Conservation (phyloP, 92 coral and sea anemone species). For the Phymanthus crucifer region DNA sequence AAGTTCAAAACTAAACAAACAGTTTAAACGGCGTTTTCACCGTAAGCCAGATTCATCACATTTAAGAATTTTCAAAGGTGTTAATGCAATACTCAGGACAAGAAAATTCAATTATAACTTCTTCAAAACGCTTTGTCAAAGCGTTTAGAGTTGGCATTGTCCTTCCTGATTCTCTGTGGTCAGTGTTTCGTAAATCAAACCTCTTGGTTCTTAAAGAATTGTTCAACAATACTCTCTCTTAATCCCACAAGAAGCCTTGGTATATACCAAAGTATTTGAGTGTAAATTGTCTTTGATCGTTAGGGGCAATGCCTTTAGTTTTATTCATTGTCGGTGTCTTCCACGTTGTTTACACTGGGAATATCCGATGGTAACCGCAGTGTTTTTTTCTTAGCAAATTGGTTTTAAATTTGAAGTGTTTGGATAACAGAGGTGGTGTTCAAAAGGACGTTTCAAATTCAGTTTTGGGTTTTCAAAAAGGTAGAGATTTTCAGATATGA, state of each 20-base stretch:
- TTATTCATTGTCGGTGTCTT: background rate
- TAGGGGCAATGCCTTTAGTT: slow-evolving; percentile 2
- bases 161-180: background rate
- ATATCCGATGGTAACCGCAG: slow-evolving; percentile 17
- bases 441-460: background rate
- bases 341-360: slow-evolving; percentile 14
- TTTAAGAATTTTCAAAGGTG: slow-evolving; percentile 49
- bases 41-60: slow-evolving; percentile 13
- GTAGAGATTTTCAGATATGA: background rate
- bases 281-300: slow-evolving; percentile 13
- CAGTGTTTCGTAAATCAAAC: background rate
- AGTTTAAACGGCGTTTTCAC: background rate
- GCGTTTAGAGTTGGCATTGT: slow-evolving; percentile 14
- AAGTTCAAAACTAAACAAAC: background rate
- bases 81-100: slow-evolving; percentile 64
- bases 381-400: background rate
- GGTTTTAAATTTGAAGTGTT: slow-evolving; percentile 1
- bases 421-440: slow-evolving; percentile 1
- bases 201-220: background rate
- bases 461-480: background rate
- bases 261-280: background rate
- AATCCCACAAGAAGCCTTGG: background rate
- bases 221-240: slow-evolving; percentile 7
- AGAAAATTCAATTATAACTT: slow-evolving; percentile 60
- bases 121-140: slow-evolving; percentile 8